phyloP scores from a whole-genome alignment of 2,797 vertebrate genomes.

The Trichosurus vulpecula region DNA sequence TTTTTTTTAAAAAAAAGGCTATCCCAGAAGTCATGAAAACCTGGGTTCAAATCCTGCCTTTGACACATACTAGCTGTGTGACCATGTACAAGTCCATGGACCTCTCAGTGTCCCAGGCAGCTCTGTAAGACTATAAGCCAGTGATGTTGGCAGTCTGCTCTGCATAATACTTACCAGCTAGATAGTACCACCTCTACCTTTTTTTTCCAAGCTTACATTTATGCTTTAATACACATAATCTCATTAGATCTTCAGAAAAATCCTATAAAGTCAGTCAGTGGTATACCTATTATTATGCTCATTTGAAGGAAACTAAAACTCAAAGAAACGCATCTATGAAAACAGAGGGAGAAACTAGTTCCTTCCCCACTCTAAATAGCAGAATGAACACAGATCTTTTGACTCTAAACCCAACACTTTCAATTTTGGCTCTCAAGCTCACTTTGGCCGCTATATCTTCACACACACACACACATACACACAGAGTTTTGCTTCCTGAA shows the following conservation, averaged over 20 bases:
- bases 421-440: background rate
- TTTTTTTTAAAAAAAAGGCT: too few relatives aligned
- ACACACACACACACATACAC: background rate
- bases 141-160: background rate
- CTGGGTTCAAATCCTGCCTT: background rate
- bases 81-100: background rate
- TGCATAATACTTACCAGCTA: background rate
- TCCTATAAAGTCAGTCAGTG: background rate
- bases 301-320: background rate
- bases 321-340: background rate
- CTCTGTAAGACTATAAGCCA: background rate
- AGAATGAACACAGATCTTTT: background rate
- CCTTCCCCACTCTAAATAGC: background rate
- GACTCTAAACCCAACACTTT: background rate
- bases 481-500: background rate
- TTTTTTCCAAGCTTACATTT: background rate
- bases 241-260: background rate
- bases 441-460: too few relatives aligned
- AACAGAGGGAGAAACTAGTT: background rate
- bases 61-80: background rate
- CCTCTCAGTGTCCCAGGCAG: background rate
- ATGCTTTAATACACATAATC: background rate
- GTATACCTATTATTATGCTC: background rate
- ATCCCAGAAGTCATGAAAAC: background rate
- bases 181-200: background rate